A percentile compares a stretch with the other conserved stretches of the same genome.
Conservation (phyloP, 2,797 vertebrate species). For the Staurois parvus region DNA sequence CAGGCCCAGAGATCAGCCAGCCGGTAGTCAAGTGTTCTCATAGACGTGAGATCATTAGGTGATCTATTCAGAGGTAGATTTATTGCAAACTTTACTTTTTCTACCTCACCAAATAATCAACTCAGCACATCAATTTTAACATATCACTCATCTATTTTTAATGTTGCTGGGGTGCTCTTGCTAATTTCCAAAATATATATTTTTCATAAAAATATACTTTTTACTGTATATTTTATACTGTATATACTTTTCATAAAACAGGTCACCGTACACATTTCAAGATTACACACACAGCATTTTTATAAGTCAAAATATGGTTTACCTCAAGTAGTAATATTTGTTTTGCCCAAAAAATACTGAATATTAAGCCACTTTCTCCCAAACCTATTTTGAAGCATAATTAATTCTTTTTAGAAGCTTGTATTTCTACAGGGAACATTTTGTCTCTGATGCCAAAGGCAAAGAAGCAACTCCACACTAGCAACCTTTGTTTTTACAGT, state of each 20-base stretch:
- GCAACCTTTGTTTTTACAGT: slow-evolving; percentile 56
- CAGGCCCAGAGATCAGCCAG: no score
- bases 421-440: slow-evolving; percentile 59
- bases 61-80: no score
- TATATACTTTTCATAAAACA: neutral
- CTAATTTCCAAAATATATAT: neutral
- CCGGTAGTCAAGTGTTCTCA: no score
- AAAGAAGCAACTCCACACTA: slow-evolving; percentile 52
- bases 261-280: neutral
- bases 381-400: slow-evolving; percentile 47
- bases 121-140: no score
- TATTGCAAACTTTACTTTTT: no score
- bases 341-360: slow-evolving; percentile 28
- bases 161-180: neutral
- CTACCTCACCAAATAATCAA: no score
- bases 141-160: no score
- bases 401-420: slow-evolving; percentile 55
- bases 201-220: neutral
- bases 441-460: slow-evolving; percentile 58
- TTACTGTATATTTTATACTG: no score
- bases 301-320: neutral
- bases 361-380: slow-evolving; percentile 42
- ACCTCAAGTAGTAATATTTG: slow-evolving; percentile 37
- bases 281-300: neutral
- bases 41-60: neutral